Evolutionary conservation across 1,140 invertebrate species (phyloP), one percentile per base, ranked within the genome.

Genomic region (Magallana angulata): DNA sequence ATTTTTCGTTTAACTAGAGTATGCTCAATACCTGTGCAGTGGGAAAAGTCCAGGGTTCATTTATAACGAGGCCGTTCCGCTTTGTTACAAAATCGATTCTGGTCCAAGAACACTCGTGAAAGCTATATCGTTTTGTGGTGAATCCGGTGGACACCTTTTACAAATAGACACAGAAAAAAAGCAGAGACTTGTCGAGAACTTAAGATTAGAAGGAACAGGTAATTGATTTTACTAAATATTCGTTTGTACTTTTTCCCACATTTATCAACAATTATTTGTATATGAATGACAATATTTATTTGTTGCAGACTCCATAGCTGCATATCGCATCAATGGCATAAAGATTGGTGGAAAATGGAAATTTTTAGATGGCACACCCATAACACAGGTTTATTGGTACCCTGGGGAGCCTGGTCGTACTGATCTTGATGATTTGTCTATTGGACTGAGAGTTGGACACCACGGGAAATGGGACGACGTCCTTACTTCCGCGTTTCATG

Each of bases 81-180:
- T 76, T 36, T 76, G 68, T 24, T 76, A 76, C 24, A 76, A 76
- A 9, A 30, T 76, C 12, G 68, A 76, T 5, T 12, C 68, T 9
- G 30, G 1, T 12, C 68, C 68, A 30, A 76, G 68, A 9, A 36
- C 30, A 5, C 24, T 12, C 9, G 11, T 11, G 24, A 11, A 76
- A 18, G 18, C 68, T 24, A 11, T 76, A 8, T 4, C 12, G 18
- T 76, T 24, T 11, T 76, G 68, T 36, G 18, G 36, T 8, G 24
- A 76, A 30, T 76, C 24, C 9, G 24, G 24, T 11, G 68, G 68
- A 30, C 68, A 76, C 24, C 68, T 76, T 30, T 30, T 76, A 30
- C 24, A 24, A 76, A 76, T 76, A 76, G 36, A 76, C 18, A 76
- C 68, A 76, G 18, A 76, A 24, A 76, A 4, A 11, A 76, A 76